A percentile compares a stretch with the other conserved stretches of the same genome.
These are phyloP conservation scores for Emydoidea blandingii DNA, from an alignment of 2,797 vertebrate species.

Conservation along the genomic window DNA sequence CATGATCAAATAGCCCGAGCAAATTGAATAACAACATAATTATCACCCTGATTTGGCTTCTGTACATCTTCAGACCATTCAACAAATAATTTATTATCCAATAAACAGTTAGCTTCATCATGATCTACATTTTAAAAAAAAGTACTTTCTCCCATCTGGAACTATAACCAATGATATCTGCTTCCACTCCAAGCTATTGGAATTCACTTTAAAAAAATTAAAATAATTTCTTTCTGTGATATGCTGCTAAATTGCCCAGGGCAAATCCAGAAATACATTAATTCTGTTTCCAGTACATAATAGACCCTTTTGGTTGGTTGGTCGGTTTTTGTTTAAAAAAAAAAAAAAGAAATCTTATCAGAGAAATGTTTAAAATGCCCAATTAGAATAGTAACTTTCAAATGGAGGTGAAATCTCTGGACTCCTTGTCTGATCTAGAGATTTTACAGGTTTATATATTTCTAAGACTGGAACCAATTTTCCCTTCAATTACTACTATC, in stretches of 20 bases:
- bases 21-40: background rate
- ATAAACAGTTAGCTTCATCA: background rate
- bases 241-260: background rate
- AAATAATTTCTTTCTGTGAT: background rate
- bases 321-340: background rate
- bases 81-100: background rate
- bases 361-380: slow-evolving; percentile 23
- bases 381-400: background rate
- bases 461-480: background rate
- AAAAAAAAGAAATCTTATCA: background rate
- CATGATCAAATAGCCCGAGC: background rate
- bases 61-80: background rate
- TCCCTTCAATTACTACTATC: background rate
- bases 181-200: background rate
- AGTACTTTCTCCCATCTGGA: background rate
- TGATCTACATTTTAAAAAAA: background rate
- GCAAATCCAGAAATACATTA: background rate
- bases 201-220: background rate
- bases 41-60: background rate
- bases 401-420: accelerated
- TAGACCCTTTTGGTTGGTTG: background rate
- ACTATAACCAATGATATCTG: background rate
- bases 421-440: background rate
- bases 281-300: background rate
- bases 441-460: background rate